Evolutionary conservation across 2,113 vertebrate genomes (phyloP).

Genomic region (Oenanthe melanoleuca): DNA sequence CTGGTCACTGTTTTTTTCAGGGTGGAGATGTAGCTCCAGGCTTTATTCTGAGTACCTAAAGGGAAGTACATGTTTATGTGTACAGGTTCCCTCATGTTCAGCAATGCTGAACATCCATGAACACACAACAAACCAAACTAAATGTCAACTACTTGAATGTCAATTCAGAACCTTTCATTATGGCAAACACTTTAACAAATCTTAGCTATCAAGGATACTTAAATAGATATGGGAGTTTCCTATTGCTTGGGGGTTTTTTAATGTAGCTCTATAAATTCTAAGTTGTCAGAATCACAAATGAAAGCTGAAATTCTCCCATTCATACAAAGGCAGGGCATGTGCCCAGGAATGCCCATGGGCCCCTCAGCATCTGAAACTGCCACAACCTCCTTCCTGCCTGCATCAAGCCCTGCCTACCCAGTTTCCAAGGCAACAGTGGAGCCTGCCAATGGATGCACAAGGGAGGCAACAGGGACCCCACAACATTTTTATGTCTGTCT

Average conservation of each 20-base stretch:
- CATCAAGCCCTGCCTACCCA: neutral
- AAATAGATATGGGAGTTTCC: neutral
- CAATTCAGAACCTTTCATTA: neutral
- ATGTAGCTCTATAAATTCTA: neutral
- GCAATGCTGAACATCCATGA: neutral
- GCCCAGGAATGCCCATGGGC: neutral
- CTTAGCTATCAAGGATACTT: neutral
- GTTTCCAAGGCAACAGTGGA: conserved; percentile 49
- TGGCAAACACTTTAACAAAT: neutral
- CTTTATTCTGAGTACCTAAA: neutral
- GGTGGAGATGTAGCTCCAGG: neutral
- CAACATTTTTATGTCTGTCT: neutral
- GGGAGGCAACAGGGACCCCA: neutral
- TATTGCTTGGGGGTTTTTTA: neutral
- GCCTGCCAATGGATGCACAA: neutral
- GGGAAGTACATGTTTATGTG: neutral
- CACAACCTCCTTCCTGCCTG: neutral
- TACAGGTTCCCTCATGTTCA: neutral
- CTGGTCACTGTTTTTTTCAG: neutral
- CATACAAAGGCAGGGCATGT: neutral
- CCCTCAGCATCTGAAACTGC: rapidly evolving
- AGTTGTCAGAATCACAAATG: neutral
- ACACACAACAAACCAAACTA: neutral
- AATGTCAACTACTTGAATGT: neutral
- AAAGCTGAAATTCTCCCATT: neutral